Conservation (phyloP, 1,140 invertebrate genomes). For the Theocolax elegans region DNA sequence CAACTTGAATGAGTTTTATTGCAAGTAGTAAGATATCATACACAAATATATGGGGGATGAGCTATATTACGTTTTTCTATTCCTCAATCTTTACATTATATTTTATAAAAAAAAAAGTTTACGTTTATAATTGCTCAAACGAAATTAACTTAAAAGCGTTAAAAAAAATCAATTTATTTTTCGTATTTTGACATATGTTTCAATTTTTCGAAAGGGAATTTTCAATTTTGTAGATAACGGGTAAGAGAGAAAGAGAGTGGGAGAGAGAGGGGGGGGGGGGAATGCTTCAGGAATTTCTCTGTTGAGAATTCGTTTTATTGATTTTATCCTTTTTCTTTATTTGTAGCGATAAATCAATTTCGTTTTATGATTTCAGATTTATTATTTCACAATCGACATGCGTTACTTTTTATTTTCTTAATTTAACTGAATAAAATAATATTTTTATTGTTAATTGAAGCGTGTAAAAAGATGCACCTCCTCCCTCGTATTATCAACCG, state of each 20-base stretch:
- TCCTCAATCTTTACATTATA: not conserved
- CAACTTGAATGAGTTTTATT: conserved; percentile 13
- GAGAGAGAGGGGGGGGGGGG: no score
- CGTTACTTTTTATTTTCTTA: not conserved
- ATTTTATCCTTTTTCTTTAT: not conserved
- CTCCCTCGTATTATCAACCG: no score
- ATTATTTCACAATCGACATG: not conserved
- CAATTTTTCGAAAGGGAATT: not conserved
- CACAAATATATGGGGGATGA: not conserved
- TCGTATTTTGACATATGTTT: not conserved
- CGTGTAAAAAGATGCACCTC: no score
- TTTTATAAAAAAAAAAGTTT: not conserved
- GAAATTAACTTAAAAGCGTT: not conserved
- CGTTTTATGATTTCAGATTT: not conserved
- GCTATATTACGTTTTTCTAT: no score
- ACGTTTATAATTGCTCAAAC: not conserved
- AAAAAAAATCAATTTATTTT: not conserved
- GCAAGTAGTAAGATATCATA: conserved; percentile 3
- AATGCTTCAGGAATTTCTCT: no score
- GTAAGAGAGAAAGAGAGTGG: no score
- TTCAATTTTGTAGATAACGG: no score
- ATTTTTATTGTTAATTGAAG: no score
- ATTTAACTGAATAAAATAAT: not conserved
- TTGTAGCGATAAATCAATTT: conserved; percentile 4
- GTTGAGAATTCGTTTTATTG: not conserved